Base-by-base conservation (phyloP, 1,140 invertebrate species). In the Copidosoma floridanum region DNA sequence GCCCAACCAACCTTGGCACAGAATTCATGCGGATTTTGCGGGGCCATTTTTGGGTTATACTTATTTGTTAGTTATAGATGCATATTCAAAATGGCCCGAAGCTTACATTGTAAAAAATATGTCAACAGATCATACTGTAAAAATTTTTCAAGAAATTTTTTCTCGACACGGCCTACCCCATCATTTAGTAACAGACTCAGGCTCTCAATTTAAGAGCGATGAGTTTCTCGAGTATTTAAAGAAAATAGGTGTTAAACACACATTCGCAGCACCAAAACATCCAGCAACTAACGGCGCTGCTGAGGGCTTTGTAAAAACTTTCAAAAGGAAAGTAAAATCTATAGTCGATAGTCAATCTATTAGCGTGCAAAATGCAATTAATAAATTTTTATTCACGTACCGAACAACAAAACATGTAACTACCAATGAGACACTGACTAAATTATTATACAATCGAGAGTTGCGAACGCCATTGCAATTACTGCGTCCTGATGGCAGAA, bases 221-320 rank as follows among this genome's bases (percentile, higher is more conserved):
- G 56, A 65, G 27, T 70, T 71, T 51, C 14, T n/a, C n/a, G 41
- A 37, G 10, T 72, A 71, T 63, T 67, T 62, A 18, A 64, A 63
- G 44, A 62, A 21, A 27, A 72, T 66, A 55, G 61, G 67, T 4
- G 71, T 72, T 26, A 16, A 54, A 21, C 57, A 65, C 46, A 26
- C 44, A 12, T 65, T 61, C 27, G 61, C 64, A 26, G 50, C 71
- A 10, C 63, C 70, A 20, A 70, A 68, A 61, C 68, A 72, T 56
- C 67, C 67, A 44, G 59, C 65, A 1, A 64, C 71, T 18, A 76
- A 75, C 66, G 68, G 69, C 1, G 60, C 61, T 11, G 68, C 70
- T 20, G 68, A 75, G 63, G 71, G 72, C 47, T 44, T 64, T 3
- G 70, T 75, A 5, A 66, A 68, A 53, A 37, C 32, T 14, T 37